Evolutionary conservation across 2,888 invertebrate genomes (phyloP).

Genomic region (Ommatoiulus sabulosus): DNA sequence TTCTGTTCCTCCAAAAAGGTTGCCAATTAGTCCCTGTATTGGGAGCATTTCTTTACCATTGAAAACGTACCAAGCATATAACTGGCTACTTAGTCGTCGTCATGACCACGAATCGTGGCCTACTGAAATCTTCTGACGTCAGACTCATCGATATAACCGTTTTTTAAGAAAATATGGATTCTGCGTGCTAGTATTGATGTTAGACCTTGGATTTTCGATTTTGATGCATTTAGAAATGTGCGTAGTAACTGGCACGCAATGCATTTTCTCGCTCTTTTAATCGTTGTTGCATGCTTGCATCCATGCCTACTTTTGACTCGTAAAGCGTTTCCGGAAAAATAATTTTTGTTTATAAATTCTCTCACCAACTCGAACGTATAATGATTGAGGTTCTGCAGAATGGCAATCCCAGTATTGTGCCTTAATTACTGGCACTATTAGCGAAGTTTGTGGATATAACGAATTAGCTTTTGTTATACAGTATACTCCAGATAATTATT

Average conservation of each 20-base stretch:
- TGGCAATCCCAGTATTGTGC: neutral
- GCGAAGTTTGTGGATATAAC: too few species aligned
- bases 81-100: slow-evolving; percentile 45
- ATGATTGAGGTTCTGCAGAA: neutral
- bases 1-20: neutral
- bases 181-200: slow-evolving; percentile 26
- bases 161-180: slow-evolving; percentile 22
- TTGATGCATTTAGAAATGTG: neutral
- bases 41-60: neutral
- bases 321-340: too few species aligned
- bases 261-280: neutral
- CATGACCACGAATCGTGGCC: slow-evolving; percentile 27
- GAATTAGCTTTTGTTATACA: too few species aligned
- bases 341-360: too few species aligned
- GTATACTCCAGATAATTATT: too few species aligned
- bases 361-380: too few species aligned
- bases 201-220: neutral
- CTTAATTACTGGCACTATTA: too few species aligned
- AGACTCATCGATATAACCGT: neutral
- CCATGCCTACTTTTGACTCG: neutral
- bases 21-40: neutral
- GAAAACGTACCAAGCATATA: neutral
- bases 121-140: slow-evolving; percentile 12
- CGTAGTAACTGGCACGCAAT: neutral
- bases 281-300: neutral